Base-by-base conservation (phyloP, 2,113 vertebrate species). In the Oncorhynchus tshawytscha region DNA sequence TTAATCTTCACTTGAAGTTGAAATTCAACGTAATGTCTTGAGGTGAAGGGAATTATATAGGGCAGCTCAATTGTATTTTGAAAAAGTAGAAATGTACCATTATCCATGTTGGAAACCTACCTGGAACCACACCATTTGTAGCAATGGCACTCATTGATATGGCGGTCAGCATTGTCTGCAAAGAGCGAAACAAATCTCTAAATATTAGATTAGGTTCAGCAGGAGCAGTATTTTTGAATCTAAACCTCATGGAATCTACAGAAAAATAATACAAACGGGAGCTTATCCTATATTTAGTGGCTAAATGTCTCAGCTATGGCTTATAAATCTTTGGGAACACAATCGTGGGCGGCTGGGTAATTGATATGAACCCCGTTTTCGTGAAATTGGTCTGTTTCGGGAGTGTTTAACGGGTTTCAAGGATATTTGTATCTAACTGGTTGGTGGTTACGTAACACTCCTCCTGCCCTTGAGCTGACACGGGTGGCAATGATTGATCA, bases 91-190 rank as follows among this genome's bases (percentile, higher is more conserved):
- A n/a, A 62, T 62, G 18, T 62, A 62, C 16, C 59, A 62, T n/a
- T 22, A 62, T 22, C 59, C 59, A 62, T 11, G 39, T 45, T 45
- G 39, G 39, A 34, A 49, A 29, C 79, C 15, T 90, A 98, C 97
- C 96, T 95, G 97, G 97, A 75, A 98, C 97, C 0, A 98, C 96
- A 2, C 97, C 97, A 5, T 99, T 99, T 65, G 97, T 99, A 59
- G 97, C 97, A 27, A 99, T 97, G 12, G 97, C 97, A 73, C 97
- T 99, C 97, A 99, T 99, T 72, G 97, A 99, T 91, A 99, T 98
- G 67, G 97, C 96, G 0, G 97, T 99, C 83, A 99, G 90, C 96
- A 97, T 95, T 1, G 97, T 99, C 97, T 99, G 90, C 73, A 22
- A 57, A 76, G 69, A 75, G 48, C 74, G 27, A 20, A 6, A 3